phyloP scores from a whole-genome alignment of 1,140 invertebrate genomes.

The Drosophila bocki region DNA sequence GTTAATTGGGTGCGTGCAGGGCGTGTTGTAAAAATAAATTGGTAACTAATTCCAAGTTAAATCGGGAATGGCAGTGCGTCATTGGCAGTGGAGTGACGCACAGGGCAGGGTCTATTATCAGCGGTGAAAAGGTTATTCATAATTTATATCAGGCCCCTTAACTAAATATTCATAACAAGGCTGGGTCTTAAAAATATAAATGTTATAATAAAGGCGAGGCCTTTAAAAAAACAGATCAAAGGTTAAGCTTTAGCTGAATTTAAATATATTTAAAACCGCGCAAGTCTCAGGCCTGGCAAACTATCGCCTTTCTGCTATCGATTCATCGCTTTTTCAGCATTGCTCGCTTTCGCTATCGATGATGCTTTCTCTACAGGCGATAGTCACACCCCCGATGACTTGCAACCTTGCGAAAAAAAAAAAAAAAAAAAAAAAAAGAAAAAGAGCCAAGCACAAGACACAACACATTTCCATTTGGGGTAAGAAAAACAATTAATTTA shows the following conservation, averaged over 20 bases:
- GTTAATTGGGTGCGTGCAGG: slow-evolving; percentile 8
- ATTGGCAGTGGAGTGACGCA: slow-evolving; percentile 14
- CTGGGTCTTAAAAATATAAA: background rate
- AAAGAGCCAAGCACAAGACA: background rate
- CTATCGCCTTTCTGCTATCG: background rate
- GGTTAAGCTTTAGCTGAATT: background rate
- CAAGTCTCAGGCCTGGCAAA: background rate
- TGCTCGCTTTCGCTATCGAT: background rate
- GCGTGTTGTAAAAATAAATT: slow-evolving; percentile 30
- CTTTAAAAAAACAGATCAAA: background rate
- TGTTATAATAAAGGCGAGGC: no score
- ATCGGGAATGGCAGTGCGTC: slow-evolving; percentile 19
- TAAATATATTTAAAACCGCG: background rate
- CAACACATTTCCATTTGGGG: background rate
- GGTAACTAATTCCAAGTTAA: slow-evolving; percentile 9
- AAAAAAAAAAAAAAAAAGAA: background rate
- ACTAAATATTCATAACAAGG: slow-evolving; percentile 1
- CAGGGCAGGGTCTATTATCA: slow-evolving; percentile 18
- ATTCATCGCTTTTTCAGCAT: background rate
- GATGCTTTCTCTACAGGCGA: background rate
- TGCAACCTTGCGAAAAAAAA: slow-evolving; percentile 1
- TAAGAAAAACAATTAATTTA: background rate
- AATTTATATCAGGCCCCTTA: background rate
- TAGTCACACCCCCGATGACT: slow-evolving; percentile 11
- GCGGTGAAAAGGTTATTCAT: slow-evolving; percentile 7